Evolutionary conservation across 2,113 vertebrate genomes (phyloP).

Genomic region (Megaleporinus macrocephalus): DNA sequence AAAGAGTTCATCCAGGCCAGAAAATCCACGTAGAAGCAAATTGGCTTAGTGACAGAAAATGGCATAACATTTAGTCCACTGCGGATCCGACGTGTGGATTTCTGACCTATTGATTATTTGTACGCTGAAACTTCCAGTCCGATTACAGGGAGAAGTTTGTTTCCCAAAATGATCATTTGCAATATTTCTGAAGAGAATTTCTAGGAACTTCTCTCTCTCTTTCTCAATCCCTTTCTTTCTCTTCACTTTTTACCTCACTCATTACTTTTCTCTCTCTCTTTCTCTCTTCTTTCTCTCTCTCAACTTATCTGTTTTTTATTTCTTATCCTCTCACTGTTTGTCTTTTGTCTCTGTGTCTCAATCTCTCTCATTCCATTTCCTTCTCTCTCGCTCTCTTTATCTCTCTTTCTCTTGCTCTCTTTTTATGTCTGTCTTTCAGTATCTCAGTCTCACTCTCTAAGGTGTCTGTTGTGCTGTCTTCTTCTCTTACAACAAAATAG

Average conservation of each 20-base stretch:
- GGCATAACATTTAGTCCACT: not conserved
- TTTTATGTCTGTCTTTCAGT: no score
- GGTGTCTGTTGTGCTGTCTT: no score
- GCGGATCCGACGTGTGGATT: not conserved
- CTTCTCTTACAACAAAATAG: no score
- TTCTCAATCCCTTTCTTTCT: not conserved
- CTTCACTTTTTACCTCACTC: not conserved
- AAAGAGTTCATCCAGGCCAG: not conserved
- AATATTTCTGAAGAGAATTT: not conserved
- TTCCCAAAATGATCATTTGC: not conserved
- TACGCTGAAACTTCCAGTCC: not conserved
- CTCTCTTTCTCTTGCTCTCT: no score
- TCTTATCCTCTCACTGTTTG: no score
- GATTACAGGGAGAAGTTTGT: not conserved
- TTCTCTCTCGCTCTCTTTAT: no score
- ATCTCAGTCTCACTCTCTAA: no score
- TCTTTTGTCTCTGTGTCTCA: no score
- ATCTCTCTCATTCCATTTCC: no score
- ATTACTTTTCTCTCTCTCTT: no score
- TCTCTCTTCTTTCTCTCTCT: no score
- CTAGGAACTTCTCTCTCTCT: not conserved
- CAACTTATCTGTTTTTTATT: no score
- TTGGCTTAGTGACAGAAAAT: not conserved
- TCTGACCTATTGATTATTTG: conserved; percentile 6
- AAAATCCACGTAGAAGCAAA: not conserved